Evolutionary conservation across 2,888 invertebrate genomes (phyloP), one percentile per base, ranked within the genome.

Genomic region (Blomia tropicalis): DNA sequence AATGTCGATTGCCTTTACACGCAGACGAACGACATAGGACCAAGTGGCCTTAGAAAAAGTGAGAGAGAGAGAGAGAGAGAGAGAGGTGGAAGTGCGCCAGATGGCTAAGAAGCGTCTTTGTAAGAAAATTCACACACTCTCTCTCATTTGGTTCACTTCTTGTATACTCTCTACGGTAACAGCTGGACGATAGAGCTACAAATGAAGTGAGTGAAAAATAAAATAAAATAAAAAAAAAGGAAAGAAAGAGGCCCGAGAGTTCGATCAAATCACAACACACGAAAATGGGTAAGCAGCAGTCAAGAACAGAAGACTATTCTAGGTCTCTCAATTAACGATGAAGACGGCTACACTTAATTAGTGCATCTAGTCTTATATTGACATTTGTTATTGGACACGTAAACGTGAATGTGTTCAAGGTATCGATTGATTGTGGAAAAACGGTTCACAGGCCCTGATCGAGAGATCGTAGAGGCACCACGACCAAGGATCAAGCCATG

Each of bases 281-380:
- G n/a, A n/a, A n/a, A 47, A 47, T 47, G 51, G 51, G 51, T 47
- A n/a, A 47, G 51, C 51, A 47, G n/a, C 51, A 47, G 51, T 14
- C 51, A 47, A n/a, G 41, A n/a, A 41, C 41, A 17, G 41, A n/a
- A 17, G 41, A 41, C 14, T n/a, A 41, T 41, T 41, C 41, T 41
- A 14, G 14, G 41, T 11, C 7, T 47, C 23, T 47, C 51, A 47
- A 47, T 47, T 47, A 47, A 47, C n/a, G n/a, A n/a, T n/a, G n/a
- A n/a, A n/a, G n/a, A n/a, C n/a, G n/a, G 11, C 11, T 7, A 11
- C 51, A 47, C 51, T 47, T 47, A 47, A 47, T 47, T 47, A 47
- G 51, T n/a, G 51, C 51, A 47, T 47, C 51, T 47, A 11, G n/a
- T n/a, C n/a, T n/a, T n/a, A n/a, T n/a, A n/a, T n/a, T n/a, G n/a